Evolutionary conservation across 2,113 vertebrate species (phyloP).

Genomic region (Hymenochirus boettgeri): DNA sequence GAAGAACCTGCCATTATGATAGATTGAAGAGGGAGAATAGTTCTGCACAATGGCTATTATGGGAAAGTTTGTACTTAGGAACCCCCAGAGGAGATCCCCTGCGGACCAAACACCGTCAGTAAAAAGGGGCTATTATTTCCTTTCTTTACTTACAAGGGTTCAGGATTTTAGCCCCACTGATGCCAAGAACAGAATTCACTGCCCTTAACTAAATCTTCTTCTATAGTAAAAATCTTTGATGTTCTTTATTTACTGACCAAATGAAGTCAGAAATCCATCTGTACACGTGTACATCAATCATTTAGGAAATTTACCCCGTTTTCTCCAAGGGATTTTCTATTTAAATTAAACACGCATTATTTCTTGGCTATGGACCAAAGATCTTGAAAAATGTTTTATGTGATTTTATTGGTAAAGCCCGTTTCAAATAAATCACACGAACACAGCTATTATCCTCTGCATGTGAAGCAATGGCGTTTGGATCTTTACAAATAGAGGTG

Average conservation of each 20-base stretch:
- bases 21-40: neutral
- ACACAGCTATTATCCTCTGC: neutral
- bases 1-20: conserved; percentile 7
- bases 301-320: conserved; percentile 5
- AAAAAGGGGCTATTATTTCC: conserved; percentile 24
- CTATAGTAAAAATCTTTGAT: too few relatives aligned
- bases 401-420: neutral
- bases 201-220: too few relatives aligned
- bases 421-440: neutral
- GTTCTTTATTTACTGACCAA: too few relatives aligned
- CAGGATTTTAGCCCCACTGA: conserved; percentile 4
- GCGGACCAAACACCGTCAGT: conserved; percentile 17
- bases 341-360: conserved; percentile 40
- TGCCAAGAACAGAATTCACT: too few relatives aligned
- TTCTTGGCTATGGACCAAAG: conserved; percentile 37
- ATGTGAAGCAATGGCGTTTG: too few relatives aligned
- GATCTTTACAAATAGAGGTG: too few relatives aligned
- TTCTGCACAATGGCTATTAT: conserved; percentile 25
- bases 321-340: conserved; percentile 2
- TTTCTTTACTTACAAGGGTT: conserved; percentile 24
- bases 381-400: conserved; percentile 24
- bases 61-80: conserved; percentile 22
- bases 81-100: conserved; percentile 31
- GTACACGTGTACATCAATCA: conserved; percentile 17
- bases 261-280: conserved; percentile 1